Conservation (phyloP, 2,113 vertebrate species). For the Myrmecophaga tridactyla region DNA sequence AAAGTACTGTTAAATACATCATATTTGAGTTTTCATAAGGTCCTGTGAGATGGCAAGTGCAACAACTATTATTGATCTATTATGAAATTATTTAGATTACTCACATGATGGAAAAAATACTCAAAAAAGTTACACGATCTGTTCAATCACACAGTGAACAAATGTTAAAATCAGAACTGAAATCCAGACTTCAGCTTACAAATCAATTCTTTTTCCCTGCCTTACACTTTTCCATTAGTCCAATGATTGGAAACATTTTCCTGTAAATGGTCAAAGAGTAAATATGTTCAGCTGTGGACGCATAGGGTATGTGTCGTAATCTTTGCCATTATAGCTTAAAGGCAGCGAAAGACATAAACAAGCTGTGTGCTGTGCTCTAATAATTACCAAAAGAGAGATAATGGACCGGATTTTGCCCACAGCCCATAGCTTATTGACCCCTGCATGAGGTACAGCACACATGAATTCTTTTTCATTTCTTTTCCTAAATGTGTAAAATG, state of each 20-base stretch:
- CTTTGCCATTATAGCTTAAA: neutral
- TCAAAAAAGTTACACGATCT: neutral
- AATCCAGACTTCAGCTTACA: neutral
- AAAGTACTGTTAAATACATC: neutral
- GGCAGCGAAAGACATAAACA: neutral
- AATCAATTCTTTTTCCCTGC: neutral
- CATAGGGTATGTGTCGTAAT: neutral
- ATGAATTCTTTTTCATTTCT: neutral
- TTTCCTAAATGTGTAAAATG: neutral
- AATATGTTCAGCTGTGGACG: neutral
- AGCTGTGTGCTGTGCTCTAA: neutral
- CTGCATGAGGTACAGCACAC: neutral
- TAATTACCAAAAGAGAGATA: neutral
- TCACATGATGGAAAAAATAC: neutral
- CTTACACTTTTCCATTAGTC: neutral
- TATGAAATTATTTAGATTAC: neutral
- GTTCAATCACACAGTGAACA: neutral
- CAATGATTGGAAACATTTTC: neutral
- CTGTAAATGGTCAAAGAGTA: neutral
- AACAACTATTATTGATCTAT: neutral
- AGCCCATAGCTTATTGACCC: neutral
- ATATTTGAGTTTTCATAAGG: neutral
- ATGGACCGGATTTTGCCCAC: neutral
- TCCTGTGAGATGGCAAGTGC: neutral
- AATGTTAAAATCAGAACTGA: neutral